These are phyloP conservation scores for Fragum fragum DNA, from an alignment of 2,888 invertebrate species.

Conservation along the genomic window DNA sequence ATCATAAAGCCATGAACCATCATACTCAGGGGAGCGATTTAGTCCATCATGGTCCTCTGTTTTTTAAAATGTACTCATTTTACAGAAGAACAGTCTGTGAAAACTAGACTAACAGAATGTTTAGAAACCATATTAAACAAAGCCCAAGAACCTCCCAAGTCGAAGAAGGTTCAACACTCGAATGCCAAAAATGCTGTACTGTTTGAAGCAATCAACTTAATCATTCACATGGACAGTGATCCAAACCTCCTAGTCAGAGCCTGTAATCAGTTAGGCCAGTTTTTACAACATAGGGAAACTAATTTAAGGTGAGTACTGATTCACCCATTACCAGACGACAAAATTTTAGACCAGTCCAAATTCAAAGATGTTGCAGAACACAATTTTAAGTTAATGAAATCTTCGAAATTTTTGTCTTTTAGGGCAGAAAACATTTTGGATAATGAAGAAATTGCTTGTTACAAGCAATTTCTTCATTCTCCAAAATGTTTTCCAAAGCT, in stretches of 20 bases:
- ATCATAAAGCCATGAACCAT: too few species aligned
- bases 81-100: conserved; percentile 95
- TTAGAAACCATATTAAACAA: conserved; percentile 99
- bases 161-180: conserved; percentile 99
- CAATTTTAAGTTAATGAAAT: too few species aligned
- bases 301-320: conserved; percentile 92
- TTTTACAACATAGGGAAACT: conserved; percentile 96
- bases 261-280: conserved; percentile 99
- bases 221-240: conserved; percentile 99
- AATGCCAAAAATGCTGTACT: conserved; percentile 99
- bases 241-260: conserved; percentile 98
- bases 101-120: conserved; percentile 98
- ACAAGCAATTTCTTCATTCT: too few species aligned
- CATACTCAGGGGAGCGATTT: too few species aligned
- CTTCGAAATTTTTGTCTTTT: too few species aligned
- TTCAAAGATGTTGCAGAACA: too few species aligned
- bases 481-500: too few species aligned
- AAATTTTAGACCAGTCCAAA: conserved; percentile 1
- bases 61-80: too few species aligned
- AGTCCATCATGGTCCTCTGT: too few species aligned
- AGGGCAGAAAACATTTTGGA: too few species aligned
- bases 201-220: conserved; percentile 99
- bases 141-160: conserved; percentile 98
- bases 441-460: too few species aligned
- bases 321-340: background rate